Base-by-base conservation (phyloP, 2,113 vertebrate genomes). In the Nothobranchius kuhntae region DNA sequence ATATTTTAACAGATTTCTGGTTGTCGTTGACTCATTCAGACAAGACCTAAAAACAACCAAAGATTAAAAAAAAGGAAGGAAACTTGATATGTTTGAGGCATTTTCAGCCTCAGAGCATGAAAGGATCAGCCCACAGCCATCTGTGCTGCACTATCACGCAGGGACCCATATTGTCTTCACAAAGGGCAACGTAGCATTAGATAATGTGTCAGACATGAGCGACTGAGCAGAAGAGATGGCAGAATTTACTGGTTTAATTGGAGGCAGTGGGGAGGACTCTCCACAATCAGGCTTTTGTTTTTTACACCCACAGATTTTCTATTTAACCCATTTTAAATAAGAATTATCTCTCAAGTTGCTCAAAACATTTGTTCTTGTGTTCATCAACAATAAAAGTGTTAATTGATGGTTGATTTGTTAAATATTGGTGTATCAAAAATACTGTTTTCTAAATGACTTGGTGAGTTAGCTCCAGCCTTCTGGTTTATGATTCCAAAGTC, bases 401-500 rank as follows among this genome's bases (percentile, higher is more conserved):
- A 6, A 42, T 40, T 42, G 44, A 51, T 44, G 12, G 13, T 12
- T 30, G 30, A 30, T 3, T 30, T 30, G 4, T 30, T 30, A 30
- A 30, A 30, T 30, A 30, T 21, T 21, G 21, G 21, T 21, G 21
- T 21, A 21, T 21, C 21, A 4, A 30, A 30, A 30, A 30, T 2
- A 4, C 30, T 35, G 35, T n/a, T 65, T 66, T 24, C 24, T 36
- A 13, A 62, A 73, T 17, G 9, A 12, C 24, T 40, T 61, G 36
- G 51, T 8, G 60, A 51, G 11, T 62, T 38, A 55, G 63, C 53
- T 65, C 55, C n/a, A 46, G 6, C 46, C 74, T 56, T 47, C 54
- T 66, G 51, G 53, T 89, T 86, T 85, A 88, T 89, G 87, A 78
- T 83, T 73, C 63, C 81, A 89, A 93, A 90, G 92, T 92, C 88